These are phyloP conservation scores for Macrochelys suwanniensis DNA, from an alignment of 2,797 vertebrate genomes.

Conservation along the genomic window DNA sequence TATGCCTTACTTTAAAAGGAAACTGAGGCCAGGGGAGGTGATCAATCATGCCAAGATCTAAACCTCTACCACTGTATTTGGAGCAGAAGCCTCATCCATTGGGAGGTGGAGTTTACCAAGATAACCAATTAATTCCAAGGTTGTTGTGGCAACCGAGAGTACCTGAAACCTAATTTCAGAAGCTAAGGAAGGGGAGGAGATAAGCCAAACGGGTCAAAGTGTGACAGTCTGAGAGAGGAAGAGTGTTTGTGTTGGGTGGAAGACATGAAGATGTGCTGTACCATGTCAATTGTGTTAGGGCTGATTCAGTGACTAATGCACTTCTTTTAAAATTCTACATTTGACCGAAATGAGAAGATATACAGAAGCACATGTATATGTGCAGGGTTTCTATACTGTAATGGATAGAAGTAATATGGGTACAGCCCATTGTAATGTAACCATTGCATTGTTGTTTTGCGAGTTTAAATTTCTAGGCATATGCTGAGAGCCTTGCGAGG, in stretches of 20 bases:
- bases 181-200: not conserved
- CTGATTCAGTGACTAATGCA: not conserved
- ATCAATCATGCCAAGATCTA: slow-evolving; percentile 36
- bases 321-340: not conserved
- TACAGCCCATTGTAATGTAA: not conserved
- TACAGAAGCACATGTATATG: not conserved
- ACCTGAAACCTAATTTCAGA: not conserved
- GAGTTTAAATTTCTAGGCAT: not conserved
- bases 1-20: slow-evolving; percentile 28
- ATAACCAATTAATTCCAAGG: not conserved
- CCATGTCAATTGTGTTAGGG: not conserved
- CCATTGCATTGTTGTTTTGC: not conserved
- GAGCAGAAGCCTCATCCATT: not conserved
- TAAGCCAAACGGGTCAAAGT: not conserved
- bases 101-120: not conserved
- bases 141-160: slow-evolving; percentile 40
- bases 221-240: not conserved
- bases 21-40: slow-evolving; percentile 45
- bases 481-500: not conserved
- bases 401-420: not conserved
- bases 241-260: not conserved
- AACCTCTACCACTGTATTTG: not conserved
- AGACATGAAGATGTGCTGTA: not conserved
- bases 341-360: too few species aligned
- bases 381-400: not conserved